A percentile compares a stretch with the other conserved stretches of the same genome.
phyloP scores from a whole-genome alignment of 2,797 vertebrate species.

The Percopsis omiscomaycus region DNA sequence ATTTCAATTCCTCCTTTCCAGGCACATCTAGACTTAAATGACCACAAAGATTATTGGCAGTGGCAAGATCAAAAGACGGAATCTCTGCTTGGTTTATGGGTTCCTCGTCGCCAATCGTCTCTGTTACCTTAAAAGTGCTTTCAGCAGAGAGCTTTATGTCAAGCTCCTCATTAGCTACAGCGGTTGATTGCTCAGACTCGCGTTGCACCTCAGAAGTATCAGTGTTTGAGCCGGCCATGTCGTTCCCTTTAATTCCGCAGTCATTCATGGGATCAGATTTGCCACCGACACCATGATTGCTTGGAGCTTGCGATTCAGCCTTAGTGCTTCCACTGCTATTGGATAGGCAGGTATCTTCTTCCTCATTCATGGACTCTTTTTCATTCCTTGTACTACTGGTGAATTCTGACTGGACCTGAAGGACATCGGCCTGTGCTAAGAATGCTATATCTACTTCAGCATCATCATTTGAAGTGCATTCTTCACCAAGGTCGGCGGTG shows the following conservation, averaged over 20 bases:
- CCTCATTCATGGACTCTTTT: constrained; percentile 1
- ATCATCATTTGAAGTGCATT: constrained; percentile 12
- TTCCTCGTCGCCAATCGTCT: constrained; percentile 4
- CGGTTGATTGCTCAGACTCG: neutral
- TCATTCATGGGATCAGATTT: constrained; percentile 6
- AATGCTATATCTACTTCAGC: neutral
- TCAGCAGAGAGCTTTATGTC: neutral
- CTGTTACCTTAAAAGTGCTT: constrained; percentile 13
- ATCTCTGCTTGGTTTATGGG: constrained; percentile 14
- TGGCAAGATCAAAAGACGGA: neutral
- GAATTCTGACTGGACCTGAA: constrained; percentile 6
- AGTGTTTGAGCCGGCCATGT: neutral
- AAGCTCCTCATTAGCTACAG: neutral
- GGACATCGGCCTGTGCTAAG: neutral
- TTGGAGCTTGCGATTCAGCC: constrained; percentile 8
- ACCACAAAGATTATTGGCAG: neutral
- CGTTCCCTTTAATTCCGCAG: constrained; percentile 11
- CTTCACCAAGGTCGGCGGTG: neutral
- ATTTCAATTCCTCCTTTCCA: constrained; percentile 13
- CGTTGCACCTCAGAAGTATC: constrained; percentile 8
- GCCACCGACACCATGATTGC: neutral
- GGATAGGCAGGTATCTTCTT: neutral
- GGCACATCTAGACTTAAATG: neutral
- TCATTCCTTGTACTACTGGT: constrained; percentile 9
- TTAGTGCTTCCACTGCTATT: constrained; percentile 7